Evolutionary conservation across 1,140 invertebrate genomes (phyloP).

Genomic region (Drosophila orosa): DNA sequence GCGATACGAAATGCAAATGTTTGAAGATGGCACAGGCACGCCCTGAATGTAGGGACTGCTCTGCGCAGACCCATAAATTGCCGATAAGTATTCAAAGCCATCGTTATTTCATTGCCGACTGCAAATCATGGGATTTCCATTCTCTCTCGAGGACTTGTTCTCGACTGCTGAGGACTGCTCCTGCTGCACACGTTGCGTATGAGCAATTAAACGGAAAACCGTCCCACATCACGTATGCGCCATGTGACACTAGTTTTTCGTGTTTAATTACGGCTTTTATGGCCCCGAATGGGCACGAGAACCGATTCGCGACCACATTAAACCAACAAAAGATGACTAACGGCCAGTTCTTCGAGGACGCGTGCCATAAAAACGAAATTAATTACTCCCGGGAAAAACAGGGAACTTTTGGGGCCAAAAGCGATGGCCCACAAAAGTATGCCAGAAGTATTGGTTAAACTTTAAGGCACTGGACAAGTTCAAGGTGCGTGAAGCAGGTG

Average conservation of each 20-base stretch:
- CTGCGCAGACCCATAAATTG: constrained; percentile 19
- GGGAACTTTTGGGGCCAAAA: background rate
- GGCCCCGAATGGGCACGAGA: constrained; percentile 40
- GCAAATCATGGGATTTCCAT: constrained; percentile 8
- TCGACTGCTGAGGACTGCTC: constrained; percentile 1
- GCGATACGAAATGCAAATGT: constrained; percentile 25
- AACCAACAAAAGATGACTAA: constrained; percentile 54
- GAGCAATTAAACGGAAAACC: constrained; percentile 60
- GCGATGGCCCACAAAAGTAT: constrained; percentile 28
- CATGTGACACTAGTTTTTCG: constrained; percentile 77
- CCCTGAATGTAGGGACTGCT: background rate
- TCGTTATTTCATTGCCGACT: constrained; percentile 13
- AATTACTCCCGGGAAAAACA: constrained; percentile 52
- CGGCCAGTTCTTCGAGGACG: constrained; percentile 29
- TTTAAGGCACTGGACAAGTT: constrained; percentile 55
- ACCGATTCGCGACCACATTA: constrained; percentile 55
- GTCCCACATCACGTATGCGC: constrained; percentile 67
- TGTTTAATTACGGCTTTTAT: constrained; percentile 79
- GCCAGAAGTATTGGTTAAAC: constrained; percentile 47
- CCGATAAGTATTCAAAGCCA: constrained; percentile 35
- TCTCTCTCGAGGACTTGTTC: constrained; percentile 7
- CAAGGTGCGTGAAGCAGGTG: constrained; percentile 25
- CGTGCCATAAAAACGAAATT: constrained; percentile 77
- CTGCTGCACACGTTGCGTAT: constrained; percentile 51
- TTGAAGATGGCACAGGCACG: background rate